These are phyloP conservation scores for Pangasianodon hypophthalmus DNA, from an alignment of 2,113 vertebrate genomes.

Conservation along the genomic window DNA sequence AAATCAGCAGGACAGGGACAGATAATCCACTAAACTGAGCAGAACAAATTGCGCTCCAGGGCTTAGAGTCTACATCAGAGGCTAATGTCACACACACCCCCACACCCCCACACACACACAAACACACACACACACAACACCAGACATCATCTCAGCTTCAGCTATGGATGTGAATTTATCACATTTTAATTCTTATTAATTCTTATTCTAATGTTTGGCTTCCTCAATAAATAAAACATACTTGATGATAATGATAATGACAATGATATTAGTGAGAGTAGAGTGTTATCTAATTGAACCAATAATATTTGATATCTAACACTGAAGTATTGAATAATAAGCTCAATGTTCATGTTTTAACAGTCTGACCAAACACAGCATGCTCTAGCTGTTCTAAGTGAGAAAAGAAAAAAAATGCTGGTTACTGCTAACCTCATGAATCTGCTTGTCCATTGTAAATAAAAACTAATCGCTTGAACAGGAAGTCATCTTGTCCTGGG, in stretches of 20 bases:
- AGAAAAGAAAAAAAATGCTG: background rate
- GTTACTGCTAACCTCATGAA: background rate
- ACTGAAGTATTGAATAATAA: background rate
- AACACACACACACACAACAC: background rate
- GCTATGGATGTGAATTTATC: background rate
- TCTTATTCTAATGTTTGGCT: background rate
- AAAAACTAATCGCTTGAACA: too few species aligned
- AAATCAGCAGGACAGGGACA: background rate
- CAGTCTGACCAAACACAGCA: background rate
- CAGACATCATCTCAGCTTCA: background rate
- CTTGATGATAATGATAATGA: background rate
- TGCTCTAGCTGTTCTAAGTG: background rate
- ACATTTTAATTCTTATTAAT: background rate
- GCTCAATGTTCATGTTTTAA: background rate
- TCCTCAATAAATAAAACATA: background rate
- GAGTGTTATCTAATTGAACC: background rate
- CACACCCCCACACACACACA: background rate
- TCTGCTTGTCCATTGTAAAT: background rate
- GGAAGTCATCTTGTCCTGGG: background rate
- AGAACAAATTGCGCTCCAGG: conserved; percentile 23
- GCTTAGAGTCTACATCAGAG: conserved; percentile 18
- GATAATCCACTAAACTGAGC: conserved; percentile 46
- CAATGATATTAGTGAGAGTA: background rate
- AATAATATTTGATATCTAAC: background rate
- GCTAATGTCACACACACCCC: background rate